phyloP scores from a whole-genome alignment of 2,797 vertebrate genomes.

The Megalops cyprinoides region DNA sequence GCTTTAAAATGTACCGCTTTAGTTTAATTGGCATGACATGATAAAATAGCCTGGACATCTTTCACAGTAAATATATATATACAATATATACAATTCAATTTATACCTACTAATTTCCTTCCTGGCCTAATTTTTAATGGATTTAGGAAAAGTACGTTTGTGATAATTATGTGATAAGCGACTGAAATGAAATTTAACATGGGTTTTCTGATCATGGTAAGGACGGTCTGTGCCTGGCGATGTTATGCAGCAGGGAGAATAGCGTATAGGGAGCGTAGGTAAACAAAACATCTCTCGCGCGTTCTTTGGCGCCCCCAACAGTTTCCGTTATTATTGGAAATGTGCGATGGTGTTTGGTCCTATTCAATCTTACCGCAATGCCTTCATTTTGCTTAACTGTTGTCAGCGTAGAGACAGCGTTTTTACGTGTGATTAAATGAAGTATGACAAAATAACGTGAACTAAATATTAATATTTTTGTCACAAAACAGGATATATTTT shows the following conservation, averaged over 20 bases:
- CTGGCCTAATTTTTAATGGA: neutral
- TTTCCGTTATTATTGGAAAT: constrained; percentile 49
- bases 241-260: constrained; percentile 42
- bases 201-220: constrained; percentile 32
- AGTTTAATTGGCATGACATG: no score
- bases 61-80: no score
- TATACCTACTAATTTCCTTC: neutral
- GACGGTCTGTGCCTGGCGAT: constrained; percentile 42
- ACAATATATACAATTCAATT: no score
- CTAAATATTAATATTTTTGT: no score
- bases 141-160: neutral
- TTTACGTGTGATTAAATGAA: no score
- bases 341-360: neutral
- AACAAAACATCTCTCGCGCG: constrained; percentile 68
- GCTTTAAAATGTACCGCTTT: no score
- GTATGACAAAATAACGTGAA: no score
- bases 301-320: constrained; percentile 94
- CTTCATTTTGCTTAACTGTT: no score
- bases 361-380: no score
- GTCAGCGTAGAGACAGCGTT: neutral
- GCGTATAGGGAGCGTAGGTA: constrained; percentile 14
- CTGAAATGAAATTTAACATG: neutral
- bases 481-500: no score
- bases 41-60: no score
- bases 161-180: neutral